phyloP scores from a whole-genome alignment of 2,113 vertebrate genomes.

The Gobiocypris rarus region DNA sequence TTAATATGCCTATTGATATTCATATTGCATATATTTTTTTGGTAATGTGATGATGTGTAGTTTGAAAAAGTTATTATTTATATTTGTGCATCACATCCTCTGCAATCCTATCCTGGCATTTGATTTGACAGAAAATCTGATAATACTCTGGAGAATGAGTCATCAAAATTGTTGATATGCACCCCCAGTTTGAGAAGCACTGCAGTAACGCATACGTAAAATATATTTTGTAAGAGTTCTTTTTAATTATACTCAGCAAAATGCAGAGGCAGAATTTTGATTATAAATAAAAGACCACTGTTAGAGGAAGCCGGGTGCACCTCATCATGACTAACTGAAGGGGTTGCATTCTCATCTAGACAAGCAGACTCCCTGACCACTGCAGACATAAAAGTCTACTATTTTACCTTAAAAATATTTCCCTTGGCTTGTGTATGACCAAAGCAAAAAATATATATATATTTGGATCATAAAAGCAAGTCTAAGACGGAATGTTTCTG shows the following conservation, averaged over 20 bases:
- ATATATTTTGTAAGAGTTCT: background rate
- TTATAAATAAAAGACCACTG: background rate
- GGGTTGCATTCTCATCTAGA: background rate
- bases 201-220: background rate
- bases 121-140: background rate
- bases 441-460: too few species aligned
- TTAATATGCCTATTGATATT: background rate
- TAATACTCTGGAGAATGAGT: background rate
- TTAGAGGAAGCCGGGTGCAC: background rate
- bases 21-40: background rate
- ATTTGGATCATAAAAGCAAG: background rate
- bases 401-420: background rate
- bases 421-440: background rate
- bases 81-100: background rate
- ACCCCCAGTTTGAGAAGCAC: background rate
- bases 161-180: background rate
- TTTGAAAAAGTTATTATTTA: background rate
- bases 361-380: background rate
- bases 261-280: background rate
- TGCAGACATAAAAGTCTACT: background rate
- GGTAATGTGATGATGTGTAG: background rate
- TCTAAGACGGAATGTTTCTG: background rate
- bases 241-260: background rate
- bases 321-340: background rate
- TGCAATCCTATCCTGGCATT: background rate